Evolutionary conservation across 1,140 invertebrate species (phyloP).

Genomic region (Aphaenogaster rudis): DNA sequence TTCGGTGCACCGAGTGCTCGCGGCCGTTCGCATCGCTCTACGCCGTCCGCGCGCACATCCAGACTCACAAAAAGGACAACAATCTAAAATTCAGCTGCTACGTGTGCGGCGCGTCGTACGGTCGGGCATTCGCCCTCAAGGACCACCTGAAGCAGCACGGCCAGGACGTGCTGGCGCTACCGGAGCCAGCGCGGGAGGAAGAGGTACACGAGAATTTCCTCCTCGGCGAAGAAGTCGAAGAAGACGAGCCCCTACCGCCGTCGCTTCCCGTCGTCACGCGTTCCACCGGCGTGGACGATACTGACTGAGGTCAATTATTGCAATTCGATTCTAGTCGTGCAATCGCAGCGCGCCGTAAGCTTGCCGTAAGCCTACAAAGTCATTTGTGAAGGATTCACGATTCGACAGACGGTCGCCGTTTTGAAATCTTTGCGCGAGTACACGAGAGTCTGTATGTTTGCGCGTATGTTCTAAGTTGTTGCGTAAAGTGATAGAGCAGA

Average conservation of each 20-base stretch:
- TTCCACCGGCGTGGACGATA: constrained; percentile 76
- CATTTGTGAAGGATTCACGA: not conserved
- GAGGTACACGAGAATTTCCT: constrained; percentile 83
- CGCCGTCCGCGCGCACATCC: constrained; percentile 91
- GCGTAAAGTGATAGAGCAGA: not conserved
- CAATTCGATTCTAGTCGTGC: constrained; percentile 46
- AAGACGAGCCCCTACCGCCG: constrained; percentile 76
- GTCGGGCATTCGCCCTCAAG: constrained; percentile 90
- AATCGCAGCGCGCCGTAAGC: not conserved
- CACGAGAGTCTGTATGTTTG: not conserved
- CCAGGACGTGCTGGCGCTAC: constrained; percentile 78
- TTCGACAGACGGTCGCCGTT: not conserved
- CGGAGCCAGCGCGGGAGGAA: constrained; percentile 82
- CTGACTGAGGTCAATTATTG: constrained; percentile 72
- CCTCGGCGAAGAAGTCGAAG: constrained; percentile 77
- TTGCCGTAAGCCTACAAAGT: not conserved
- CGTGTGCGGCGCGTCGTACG: constrained; percentile 92
- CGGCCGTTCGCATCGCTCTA: constrained; percentile 92
- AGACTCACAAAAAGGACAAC: constrained; percentile 90
- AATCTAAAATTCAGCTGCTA: constrained; percentile 91
- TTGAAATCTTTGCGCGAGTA: not conserved
- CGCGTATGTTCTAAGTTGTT: not conserved
- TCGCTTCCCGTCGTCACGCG: constrained; percentile 71
- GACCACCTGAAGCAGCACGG: constrained; percentile 90
- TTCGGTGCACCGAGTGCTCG: constrained; percentile 90